Evolutionary conservation across 1,140 invertebrate genomes (phyloP).

Genomic region (Sipha flava): DNA sequence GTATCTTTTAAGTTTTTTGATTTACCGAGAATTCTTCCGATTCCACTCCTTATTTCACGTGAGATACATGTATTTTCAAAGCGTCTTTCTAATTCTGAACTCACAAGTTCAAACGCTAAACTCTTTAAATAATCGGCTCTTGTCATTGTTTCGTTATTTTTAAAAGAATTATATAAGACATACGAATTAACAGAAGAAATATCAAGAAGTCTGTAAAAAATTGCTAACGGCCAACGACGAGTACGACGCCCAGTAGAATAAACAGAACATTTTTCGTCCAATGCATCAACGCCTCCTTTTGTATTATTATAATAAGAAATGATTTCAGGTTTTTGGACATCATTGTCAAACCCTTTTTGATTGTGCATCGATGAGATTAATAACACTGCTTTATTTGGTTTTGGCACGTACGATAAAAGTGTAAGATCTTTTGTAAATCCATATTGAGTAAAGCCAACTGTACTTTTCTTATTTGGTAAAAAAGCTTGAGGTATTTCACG

Average conservation of each 20-base stretch:
- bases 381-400: slow-evolving; percentile 40
- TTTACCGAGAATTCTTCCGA: neutral
- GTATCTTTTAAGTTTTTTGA: neutral
- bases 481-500: slow-evolving; percentile 34
- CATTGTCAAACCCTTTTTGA: slow-evolving; percentile 34
- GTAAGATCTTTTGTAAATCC: slow-evolving; percentile 26
- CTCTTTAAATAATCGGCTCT: neutral
- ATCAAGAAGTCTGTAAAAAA: slow-evolving; percentile 40
- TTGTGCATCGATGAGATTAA: slow-evolving; percentile 41
- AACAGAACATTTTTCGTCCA: slow-evolving; percentile 40
- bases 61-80: neutral
- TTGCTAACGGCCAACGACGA: slow-evolving; percentile 40
- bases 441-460: neutral
- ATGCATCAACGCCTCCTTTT: slow-evolving; percentile 41
- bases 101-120: neutral
- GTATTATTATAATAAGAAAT: slow-evolving; percentile 40
- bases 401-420: slow-evolving; percentile 28
- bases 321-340: slow-evolving; percentile 39
- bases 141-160: neutral
- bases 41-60: neutral
- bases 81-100: neutral
- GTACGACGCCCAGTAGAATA: slow-evolving; percentile 38
- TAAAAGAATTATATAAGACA: neutral
- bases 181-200: slow-evolving; percentile 35
- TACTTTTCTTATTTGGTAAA: neutral